Evolutionary conservation across 2,113 vertebrate genomes (phyloP), one percentile per base, ranked within the genome.

Genomic region (Okapia johnstoni): DNA sequence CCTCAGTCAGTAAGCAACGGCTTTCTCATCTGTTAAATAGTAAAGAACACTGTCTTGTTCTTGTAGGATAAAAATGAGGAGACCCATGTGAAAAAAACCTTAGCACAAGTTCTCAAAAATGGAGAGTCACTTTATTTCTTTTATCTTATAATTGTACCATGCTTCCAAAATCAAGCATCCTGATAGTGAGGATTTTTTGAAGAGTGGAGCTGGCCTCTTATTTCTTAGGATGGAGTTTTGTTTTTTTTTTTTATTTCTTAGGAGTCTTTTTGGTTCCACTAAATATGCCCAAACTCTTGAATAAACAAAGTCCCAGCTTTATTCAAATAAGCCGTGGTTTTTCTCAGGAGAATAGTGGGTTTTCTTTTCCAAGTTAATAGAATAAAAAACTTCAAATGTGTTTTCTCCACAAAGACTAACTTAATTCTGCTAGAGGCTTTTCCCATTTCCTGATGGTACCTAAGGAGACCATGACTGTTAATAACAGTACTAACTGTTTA

Each of bases 261-360:
- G 30, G 1, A 60, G 30, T 87, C 83, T 61, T 3, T 46, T 19
- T 63, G 50, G 12, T 16, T 94, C 43, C 17, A 93, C 6, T 55
- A 92, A 40, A 16, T 23, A 89, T 50, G 4, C 50, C 86, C 92
- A 17, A 94, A 30, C 76, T 2, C 33, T 48, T 92, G 52, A 57
- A 85, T 95, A 80, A 92, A 84, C 40, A 58, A 92, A 92, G 43
- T 61, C 5, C 7, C n/a, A 6, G 10, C 28, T 93, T 96, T 81
- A 85, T 90, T 85, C n/a, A 92, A 92, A 19, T 96, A 95, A 96
- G 23, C 48, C 33, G 7, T 96, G 50, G 33, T 85, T 92, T 95
- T 95, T 11, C 63, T 95, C 90, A 76, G 96, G 84, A 92, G 80
- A 93, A 92, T 28, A 76, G n/a, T 90, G 30, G 6, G 0, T 60